Conservation (phyloP, 2,113 vertebrate genomes). For the Semnopithecus entellus region DNA sequence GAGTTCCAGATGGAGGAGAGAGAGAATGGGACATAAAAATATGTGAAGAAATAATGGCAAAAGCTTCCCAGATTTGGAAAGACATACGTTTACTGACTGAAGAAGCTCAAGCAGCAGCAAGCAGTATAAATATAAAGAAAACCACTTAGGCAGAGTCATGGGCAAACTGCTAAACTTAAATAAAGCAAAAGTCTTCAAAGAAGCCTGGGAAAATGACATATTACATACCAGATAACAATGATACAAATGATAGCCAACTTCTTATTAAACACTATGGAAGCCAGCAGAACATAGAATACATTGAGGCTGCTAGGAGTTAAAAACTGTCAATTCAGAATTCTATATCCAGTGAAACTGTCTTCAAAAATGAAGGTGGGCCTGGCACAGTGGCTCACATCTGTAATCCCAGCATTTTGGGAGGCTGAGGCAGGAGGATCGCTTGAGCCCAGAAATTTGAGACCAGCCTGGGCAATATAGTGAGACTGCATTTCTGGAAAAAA, state of each 20-base stretch:
- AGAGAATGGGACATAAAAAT: background rate
- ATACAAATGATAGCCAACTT: background rate
- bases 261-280: background rate
- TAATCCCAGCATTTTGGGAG: background rate
- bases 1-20: background rate
- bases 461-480: background rate
- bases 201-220: background rate
- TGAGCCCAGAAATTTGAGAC: background rate
- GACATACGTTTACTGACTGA: background rate
- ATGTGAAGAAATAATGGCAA: background rate
- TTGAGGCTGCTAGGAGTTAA: background rate
- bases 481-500: background rate
- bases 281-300: background rate
- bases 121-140: background rate
- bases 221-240: background rate
- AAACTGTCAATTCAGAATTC: background rate
- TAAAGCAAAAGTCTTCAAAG: background rate
- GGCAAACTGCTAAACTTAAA: background rate
- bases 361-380: too few relatives aligned
- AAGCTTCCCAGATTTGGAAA: background rate
- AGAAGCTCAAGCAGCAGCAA: background rate
- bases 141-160: background rate
- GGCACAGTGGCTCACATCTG: background rate
- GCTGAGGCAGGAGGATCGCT: background rate
- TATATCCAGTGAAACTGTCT: too few relatives aligned